Percentiles rank a stretch among this genome's conserved stretches.
Conservation (phyloP, 2,113 vertebrate species). For the Actinemys pallida region DNA sequence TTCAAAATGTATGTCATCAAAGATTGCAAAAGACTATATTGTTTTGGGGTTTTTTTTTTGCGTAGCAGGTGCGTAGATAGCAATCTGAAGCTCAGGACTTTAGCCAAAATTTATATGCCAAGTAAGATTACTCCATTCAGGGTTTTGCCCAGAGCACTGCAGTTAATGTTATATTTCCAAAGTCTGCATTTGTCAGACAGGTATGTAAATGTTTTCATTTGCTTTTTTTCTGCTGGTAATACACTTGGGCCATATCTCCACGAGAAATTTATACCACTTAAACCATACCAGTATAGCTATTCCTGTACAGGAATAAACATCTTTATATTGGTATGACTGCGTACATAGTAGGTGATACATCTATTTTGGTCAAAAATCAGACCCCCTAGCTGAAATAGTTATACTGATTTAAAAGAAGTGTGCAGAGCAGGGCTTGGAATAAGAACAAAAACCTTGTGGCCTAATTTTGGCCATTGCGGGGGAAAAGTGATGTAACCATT, state of each 20-base stretch:
- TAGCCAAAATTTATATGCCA: not conserved
- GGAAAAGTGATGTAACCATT: not conserved
- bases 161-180: not conserved
- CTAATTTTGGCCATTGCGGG: not conserved
- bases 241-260: not conserved
- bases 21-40: not conserved
- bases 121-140: not conserved
- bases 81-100: not conserved
- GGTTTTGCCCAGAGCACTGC: not conserved
- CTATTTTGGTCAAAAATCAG: not conserved
- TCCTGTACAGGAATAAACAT: not conserved
- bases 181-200: fast-evolving
- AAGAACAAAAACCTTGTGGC: fast-evolving
- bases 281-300: not conserved
- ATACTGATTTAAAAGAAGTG: not conserved
- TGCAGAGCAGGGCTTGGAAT: not conserved
- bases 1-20: fast-evolving
- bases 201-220: not conserved
- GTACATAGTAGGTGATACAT: not conserved
- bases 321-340: not conserved
- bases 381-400: not conserved
- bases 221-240: fast-evolving
- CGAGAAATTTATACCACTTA: not conserved
- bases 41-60: not conserved
- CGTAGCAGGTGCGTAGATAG: not conserved